phyloP scores from a whole-genome alignment of 2,888 invertebrate species.

The Anoplius nigerrimus region DNA sequence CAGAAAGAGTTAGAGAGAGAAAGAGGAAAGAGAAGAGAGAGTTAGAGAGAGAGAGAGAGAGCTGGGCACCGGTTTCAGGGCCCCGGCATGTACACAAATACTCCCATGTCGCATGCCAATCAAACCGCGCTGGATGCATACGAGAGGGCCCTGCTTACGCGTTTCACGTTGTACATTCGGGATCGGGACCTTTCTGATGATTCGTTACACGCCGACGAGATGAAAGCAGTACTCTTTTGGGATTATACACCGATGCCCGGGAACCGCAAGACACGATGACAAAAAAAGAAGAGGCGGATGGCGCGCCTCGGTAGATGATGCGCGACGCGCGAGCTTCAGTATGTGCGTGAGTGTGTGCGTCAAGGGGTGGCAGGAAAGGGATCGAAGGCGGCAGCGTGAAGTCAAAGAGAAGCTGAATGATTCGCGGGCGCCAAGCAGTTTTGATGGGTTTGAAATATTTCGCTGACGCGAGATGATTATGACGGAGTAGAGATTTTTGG shows the following conservation, averaged over 20 bases:
- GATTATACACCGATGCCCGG: conserved; percentile 59
- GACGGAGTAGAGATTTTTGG: no score
- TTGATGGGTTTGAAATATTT: no score
- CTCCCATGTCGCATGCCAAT: conserved; percentile 71
- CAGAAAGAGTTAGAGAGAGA: conserved; percentile 13
- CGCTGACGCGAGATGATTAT: no score
- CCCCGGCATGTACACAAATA: conserved; percentile 64
- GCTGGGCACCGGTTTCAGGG: conserved; percentile 49
- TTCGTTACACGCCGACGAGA: conserved; percentile 57
- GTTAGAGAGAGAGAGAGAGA: conserved; percentile 15
- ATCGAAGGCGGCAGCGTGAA: not conserved
- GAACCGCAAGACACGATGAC: conserved; percentile 41
- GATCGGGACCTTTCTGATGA: conserved; percentile 54
- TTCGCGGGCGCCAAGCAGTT: no score
- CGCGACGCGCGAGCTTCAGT: no score
- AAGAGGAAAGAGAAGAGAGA: not conserved
- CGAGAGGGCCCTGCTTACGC: conserved; percentile 44
- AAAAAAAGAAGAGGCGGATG: conserved; percentile 34
- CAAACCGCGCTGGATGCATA: conserved; percentile 59
- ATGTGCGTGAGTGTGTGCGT: not conserved
- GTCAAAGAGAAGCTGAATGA: no score
- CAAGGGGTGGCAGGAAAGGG: not conserved
- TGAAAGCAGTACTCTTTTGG: conserved; percentile 59
- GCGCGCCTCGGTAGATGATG: not conserved
- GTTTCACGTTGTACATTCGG: conserved; percentile 47